A percentile compares a stretch with the other conserved stretches of the same genome.
These are phyloP conservation scores for Dicrurus megarhynchus DNA, from an alignment of 2,113 vertebrate species.

Conservation along the genomic window DNA sequence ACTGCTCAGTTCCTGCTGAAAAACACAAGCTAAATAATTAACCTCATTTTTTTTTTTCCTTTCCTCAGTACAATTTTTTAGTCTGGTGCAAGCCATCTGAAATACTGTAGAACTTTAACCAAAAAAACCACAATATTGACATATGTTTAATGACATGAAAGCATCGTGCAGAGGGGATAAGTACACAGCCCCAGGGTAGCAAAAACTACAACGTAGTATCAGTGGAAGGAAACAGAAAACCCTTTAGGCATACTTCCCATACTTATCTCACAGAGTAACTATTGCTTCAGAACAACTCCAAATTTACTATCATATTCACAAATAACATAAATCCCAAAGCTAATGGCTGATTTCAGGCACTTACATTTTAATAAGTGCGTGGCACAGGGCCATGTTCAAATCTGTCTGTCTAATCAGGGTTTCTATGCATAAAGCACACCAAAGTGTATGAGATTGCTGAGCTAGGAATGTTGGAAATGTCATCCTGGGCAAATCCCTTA, in stretches of 20 bases:
- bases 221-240: neutral
- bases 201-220: neutral
- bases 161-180: neutral
- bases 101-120: neutral
- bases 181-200: neutral
- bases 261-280: neutral
- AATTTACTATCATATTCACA: neutral
- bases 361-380: neutral
- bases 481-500: neutral
- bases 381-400: neutral
- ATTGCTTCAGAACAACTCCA: neutral
- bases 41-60: neutral
- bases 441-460: neutral
- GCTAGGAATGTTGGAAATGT: neutral
- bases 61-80: neutral
- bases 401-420: neutral
- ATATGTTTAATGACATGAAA: neutral
- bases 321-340: neutral
- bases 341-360: neutral
- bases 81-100: neutral
- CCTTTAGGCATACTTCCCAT: neutral
- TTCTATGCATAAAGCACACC: neutral
- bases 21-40: neutral
- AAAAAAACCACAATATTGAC: rapidly evolving
- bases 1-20: neutral